These are phyloP conservation scores for Adoxophyes honmai DNA, from an alignment of 1,140 invertebrate species.

Conservation along the genomic window DNA sequence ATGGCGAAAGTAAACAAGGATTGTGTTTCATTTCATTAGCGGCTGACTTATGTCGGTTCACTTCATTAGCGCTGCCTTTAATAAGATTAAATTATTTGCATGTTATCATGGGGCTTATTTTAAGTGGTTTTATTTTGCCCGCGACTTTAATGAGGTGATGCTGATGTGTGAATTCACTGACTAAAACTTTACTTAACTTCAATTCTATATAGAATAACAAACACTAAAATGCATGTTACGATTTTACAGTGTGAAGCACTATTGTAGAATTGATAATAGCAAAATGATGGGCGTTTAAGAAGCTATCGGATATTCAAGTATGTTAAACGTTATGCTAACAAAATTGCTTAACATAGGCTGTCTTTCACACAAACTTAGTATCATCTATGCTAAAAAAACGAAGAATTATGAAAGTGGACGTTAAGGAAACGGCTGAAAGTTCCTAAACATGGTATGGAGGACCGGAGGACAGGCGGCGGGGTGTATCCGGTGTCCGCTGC, in stretches of 20 bases:
- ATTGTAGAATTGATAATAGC: too few species aligned
- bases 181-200: too few species aligned
- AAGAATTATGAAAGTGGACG: conserved; percentile 48
- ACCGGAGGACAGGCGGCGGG: conserved; percentile 33
- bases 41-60: conserved; percentile 27
- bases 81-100: conserved; percentile 35
- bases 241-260: too few species aligned
- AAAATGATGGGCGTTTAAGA: too few species aligned
- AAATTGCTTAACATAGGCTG: too few species aligned
- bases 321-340: too few species aligned
- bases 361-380: too few species aligned
- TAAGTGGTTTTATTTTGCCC: conserved; percentile 5
- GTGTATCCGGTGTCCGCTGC: conserved; percentile 66
- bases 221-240: too few species aligned
- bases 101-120: conserved; percentile 12
- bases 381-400: conserved; percentile 31
- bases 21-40: conserved; percentile 37
- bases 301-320: too few species aligned
- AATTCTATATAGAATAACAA: too few species aligned
- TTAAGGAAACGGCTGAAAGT: conserved; percentile 51
- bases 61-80: conserved; percentile 34
- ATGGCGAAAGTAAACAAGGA: conserved; percentile 28
- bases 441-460: conserved; percentile 47
- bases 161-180: too few species aligned
- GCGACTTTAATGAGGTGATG: background rate